Conservation (phyloP, 92 coral and sea anemone genomes). For the Meandrina meandrites region DNA sequence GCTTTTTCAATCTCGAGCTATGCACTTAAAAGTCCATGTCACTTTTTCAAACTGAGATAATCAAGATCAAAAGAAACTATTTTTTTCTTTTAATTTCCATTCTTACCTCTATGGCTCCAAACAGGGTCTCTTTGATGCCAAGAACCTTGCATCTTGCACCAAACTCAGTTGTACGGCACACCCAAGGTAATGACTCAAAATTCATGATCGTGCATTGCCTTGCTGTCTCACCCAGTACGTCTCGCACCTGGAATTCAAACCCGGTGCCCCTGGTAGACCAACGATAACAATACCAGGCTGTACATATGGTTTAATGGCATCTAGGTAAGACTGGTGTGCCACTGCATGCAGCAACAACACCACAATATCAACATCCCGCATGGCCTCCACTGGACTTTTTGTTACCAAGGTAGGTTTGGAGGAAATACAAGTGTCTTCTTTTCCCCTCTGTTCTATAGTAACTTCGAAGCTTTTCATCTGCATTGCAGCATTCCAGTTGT, state of each 20-base stretch:
- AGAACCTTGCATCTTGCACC: conserved; percentile 50
- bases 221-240: conserved; percentile 50
- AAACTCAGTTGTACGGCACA: conserved; percentile 50
- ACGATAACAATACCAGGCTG: conserved; percentile 56
- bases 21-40: too few relatives aligned
- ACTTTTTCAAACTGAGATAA: too few relatives aligned
- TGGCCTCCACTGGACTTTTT: conserved; percentile 60
- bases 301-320: conserved; percentile 44
- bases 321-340: conserved; percentile 53
- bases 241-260: neutral
- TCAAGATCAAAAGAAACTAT: too few relatives aligned
- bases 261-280: conserved; percentile 42
- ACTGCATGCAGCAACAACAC: conserved; percentile 43
- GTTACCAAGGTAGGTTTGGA: conserved; percentile 55
- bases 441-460: conserved; percentile 12
- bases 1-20: too few relatives aligned
- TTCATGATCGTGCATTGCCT: conserved; percentile 33
- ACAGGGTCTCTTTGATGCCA: conserved; percentile 41
- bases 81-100: too few relatives aligned
- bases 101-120: conserved; percentile 35
- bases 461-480: conserved; percentile 29
- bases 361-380: conserved; percentile 37
- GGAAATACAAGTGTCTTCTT: neutral
- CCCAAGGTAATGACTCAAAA: conserved; percentile 50
- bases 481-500: conserved; percentile 49